Percentiles rank a stretch among this genome's conserved stretches.
These are phyloP conservation scores for Pachyseris speciosa DNA, from an alignment of 64 coral and sea anemone genomes.

Conservation along the genomic window DNA sequence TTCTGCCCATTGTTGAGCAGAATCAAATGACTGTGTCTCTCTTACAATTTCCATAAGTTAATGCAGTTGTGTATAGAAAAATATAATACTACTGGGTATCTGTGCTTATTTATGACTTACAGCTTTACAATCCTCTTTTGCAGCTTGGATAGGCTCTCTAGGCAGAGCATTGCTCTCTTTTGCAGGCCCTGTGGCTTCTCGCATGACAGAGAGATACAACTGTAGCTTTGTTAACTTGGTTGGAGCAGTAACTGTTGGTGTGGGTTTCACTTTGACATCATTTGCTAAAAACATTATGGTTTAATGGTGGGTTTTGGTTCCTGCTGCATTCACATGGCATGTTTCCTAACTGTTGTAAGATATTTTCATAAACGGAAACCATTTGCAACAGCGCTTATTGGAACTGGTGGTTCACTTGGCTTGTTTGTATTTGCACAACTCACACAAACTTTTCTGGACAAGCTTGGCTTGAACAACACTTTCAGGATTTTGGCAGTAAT, in stretches of 20 bases:
- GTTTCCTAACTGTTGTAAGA: slow-evolving; percentile 10
- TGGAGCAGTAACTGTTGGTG: not conserved
- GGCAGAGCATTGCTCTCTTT: not conserved
- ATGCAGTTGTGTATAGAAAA: no score
- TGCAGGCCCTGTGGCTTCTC: slow-evolving; percentile 31
- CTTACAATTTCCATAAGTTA: no score
- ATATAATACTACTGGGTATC: no score
- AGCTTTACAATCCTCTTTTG: not conserved
- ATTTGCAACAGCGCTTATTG: slow-evolving; percentile 33
- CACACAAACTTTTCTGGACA: slow-evolving; percentile 1
- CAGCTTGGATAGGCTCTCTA: slow-evolving; percentile 54
- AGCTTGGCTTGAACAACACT: not conserved
- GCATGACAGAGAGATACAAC: slow-evolving; percentile 35
- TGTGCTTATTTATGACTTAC: not conserved
- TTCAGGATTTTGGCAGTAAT: slow-evolving; percentile 25
- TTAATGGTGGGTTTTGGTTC: slow-evolving; percentile 31
- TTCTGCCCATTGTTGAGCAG: no score
- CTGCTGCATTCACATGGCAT: slow-evolving; percentile 17
- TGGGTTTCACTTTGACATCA: slow-evolving; percentile 37
- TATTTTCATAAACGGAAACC: slow-evolving; percentile 23
- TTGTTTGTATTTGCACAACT: slow-evolving; percentile 42
- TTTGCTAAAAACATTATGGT: slow-evolving; percentile 38
- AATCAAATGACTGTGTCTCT: no score
- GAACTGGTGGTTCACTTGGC: slow-evolving; percentile 23
- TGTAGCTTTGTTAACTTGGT: slow-evolving; percentile 15